A percentile compares a stretch with the other conserved stretches of the same genome.
Evolutionary conservation across 2,888 invertebrate species (phyloP).

Genomic region (Erannis defoliaria): DNA sequence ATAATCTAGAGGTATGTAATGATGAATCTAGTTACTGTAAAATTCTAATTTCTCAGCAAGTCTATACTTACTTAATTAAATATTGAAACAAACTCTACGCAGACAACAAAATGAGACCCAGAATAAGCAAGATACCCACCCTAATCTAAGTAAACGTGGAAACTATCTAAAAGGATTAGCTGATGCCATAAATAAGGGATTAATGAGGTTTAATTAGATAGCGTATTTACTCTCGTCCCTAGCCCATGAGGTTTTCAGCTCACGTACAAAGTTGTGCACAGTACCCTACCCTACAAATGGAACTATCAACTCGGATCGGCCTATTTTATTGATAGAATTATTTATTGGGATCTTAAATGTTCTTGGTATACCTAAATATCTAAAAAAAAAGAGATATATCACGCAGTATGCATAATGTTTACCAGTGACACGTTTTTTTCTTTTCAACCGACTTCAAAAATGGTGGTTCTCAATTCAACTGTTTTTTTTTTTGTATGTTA

Average conservation of each 20-base stretch:
- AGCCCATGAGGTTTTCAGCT: conserved; percentile 55
- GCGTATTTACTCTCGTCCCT: conserved; percentile 59
- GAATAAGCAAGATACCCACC: conserved; percentile 47
- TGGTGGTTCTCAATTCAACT: too few species aligned
- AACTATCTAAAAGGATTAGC: conserved; percentile 63
- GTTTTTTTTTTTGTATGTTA: too few species aligned
- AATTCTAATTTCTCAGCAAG: too few species aligned
- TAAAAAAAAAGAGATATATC: neutral
- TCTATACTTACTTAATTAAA: neutral
- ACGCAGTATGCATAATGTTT: neutral
- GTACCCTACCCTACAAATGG: conserved; percentile 42
- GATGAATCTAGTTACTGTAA: too few species aligned
- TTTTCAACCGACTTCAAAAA: too few species aligned
- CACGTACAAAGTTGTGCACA: conserved; percentile 60
- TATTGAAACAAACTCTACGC: conserved; percentile 2
- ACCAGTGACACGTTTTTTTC: too few species aligned
- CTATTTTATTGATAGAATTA: conserved; percentile 42
- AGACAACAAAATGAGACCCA: conserved; percentile 10
- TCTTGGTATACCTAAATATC: neutral
- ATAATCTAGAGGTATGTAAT: too few species aligned
- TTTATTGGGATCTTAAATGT: conserved; percentile 29
- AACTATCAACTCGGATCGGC: conserved; percentile 48
- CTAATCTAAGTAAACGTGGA: conserved; percentile 38
- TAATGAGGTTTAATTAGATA: conserved; percentile 75
- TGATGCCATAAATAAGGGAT: conserved; percentile 69